Conservation (phyloP, 1,140 invertebrate genomes). For the Micrasema longulum region DNA sequence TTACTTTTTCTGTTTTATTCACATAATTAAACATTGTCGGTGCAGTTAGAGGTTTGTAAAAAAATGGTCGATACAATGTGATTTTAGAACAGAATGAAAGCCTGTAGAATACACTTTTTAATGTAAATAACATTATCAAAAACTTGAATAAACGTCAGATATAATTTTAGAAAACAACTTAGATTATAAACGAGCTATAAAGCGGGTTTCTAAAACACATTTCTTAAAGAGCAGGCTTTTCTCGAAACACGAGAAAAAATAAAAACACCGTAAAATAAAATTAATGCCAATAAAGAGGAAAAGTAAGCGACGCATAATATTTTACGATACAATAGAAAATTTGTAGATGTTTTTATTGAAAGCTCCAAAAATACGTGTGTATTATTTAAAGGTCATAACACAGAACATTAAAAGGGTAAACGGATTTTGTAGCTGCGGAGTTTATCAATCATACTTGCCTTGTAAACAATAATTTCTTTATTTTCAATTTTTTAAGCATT, state of each 20-base stretch:
- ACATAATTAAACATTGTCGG: too few species aligned
- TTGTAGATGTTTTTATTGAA: constrained; percentile 22
- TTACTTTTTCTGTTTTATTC: too few species aligned
- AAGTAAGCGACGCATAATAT: constrained; percentile 9
- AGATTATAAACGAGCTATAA: too few species aligned
- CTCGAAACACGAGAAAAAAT: constrained; percentile 10
- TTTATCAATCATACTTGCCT: constrained; percentile 2
- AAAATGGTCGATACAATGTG: too few species aligned
- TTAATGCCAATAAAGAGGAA: constrained; percentile 5
- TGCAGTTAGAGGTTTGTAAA: too few species aligned
- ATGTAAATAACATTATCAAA: too few species aligned
- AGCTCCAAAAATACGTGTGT: not conserved
- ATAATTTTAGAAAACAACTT: too few species aligned
- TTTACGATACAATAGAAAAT: constrained; percentile 9
- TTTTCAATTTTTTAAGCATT: not conserved
- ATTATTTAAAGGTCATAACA: not conserved
- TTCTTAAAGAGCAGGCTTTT: too few species aligned
- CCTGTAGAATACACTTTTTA: too few species aligned
- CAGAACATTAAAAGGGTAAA: constrained; percentile 11
- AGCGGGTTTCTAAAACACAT: too few species aligned
- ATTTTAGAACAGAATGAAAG: too few species aligned
- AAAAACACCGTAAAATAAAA: constrained; percentile 14
- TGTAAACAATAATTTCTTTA: not conserved
- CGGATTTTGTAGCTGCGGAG: not conserved
- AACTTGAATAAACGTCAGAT: too few species aligned